Base-by-base conservation (phyloP, 2,797 vertebrate genomes). In the Halcyon badia region DNA sequence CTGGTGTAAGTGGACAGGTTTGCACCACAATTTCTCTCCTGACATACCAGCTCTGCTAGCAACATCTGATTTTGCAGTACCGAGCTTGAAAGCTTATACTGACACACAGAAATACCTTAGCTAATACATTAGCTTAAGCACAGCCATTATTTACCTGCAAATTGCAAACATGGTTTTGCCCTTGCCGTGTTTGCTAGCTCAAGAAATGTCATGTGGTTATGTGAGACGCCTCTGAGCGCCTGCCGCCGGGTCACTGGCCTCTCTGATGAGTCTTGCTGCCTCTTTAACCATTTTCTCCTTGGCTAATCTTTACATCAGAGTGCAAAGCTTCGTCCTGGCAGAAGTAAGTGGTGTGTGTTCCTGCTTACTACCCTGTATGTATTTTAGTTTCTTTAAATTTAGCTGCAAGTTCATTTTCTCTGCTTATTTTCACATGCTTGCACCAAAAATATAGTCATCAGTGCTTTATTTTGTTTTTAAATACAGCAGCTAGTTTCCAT, bases 211-310 rank as follows among this genome's bases (percentile, higher is more conserved):
- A 21, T 16, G 60, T 52, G 70, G 85, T 48, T 66, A 76, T 70
- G 87, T 83, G 88, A 97, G 68, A 85, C 0, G 6, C 42, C 51
- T 35, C 87, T 85, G 64, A 83, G 71, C 0, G 1, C 56, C 66
- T 83, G 68, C 42, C 20, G 2, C 51, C 64, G 49, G 68, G 64
- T 94, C 82, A 77, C 51, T 0, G 0, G 44, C 68, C 78, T 89
- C 86, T 84, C 79, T 8, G 4, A 14, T 54, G 70, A 79, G 66
- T 35, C 88, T 88, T 1, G 0, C 70, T 85, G 62, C 60, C 39
- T 93, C 73, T 77, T 93, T 66, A 93, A 89, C 86, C 66, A 82
- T 96, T 96, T 95, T 95, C 93, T 91, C 73, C 62, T 90, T 90
- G 51, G 35, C n/a, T 93, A 91, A 82, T 90, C 71, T 83, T 95